Evolutionary conservation across 2,888 invertebrate species (phyloP).

Genomic region (Lasioglossum lativentre): DNA sequence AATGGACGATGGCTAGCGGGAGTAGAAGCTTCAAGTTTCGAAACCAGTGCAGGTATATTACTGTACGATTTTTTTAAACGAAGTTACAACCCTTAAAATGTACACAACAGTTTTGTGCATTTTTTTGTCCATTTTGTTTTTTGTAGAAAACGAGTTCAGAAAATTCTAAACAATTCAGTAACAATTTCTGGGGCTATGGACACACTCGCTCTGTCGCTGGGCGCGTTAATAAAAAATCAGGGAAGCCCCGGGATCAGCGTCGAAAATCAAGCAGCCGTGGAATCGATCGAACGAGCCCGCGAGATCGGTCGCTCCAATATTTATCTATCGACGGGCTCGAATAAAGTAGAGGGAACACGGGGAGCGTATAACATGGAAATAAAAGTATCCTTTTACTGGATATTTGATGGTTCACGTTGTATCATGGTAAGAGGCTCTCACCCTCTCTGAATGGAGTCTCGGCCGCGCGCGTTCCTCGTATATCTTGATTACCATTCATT

Average conservation of each 20-base stretch:
- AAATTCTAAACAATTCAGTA: not conserved
- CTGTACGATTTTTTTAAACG: not conserved
- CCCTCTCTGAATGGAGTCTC: slow-evolving; percentile 35
- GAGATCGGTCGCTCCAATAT: slow-evolving; percentile 17
- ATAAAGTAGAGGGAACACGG: slow-evolving; percentile 30
- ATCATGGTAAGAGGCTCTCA: slow-evolving; percentile 26
- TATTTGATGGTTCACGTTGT: slow-evolving; percentile 44
- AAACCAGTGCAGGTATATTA: not conserved
- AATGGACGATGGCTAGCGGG: not conserved
- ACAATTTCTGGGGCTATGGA: not conserved
- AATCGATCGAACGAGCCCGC: not conserved
- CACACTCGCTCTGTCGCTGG: not conserved
- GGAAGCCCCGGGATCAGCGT: not conserved
- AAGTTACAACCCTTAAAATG: not conserved
- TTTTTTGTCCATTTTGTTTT: not conserved
- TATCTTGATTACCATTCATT: slow-evolving; percentile 56
- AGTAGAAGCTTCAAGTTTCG: not conserved
- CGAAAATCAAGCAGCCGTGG: not conserved
- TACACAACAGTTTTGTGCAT: too few relatives aligned
- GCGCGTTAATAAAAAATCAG: not conserved
- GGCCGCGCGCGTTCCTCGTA: slow-evolving; percentile 36
- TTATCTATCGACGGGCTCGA: slow-evolving; percentile 33
- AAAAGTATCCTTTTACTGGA: slow-evolving; percentile 44
- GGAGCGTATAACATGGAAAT: slow-evolving; percentile 31
- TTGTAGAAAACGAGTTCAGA: not conserved